phyloP scores from a whole-genome alignment of 2,113 vertebrate species.

The Rhombomys opimus region DNA sequence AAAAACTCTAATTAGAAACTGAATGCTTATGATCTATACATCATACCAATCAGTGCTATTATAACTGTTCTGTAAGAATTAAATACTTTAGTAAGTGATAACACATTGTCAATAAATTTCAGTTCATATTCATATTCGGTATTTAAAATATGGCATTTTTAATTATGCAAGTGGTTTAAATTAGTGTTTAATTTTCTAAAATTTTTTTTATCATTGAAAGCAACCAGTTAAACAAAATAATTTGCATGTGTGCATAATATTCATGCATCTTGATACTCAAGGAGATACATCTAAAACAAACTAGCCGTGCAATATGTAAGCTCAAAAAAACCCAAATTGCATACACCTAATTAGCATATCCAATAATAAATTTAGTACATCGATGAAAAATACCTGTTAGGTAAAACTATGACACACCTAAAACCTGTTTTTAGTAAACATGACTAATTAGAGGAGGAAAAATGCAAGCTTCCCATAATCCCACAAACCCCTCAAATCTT shows the following conservation, averaged over 20 bases:
- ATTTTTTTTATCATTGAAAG: neutral
- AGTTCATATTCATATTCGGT: slow-evolving; percentile 8
- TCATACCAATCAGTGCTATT: slow-evolving; percentile 65
- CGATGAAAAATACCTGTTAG: neutral
- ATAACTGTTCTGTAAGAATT: slow-evolving; percentile 74
- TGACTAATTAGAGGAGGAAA: neutral
- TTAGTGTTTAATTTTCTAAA: neutral
- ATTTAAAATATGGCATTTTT: slow-evolving; percentile 55
- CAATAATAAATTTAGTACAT: neutral
- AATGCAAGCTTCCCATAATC: neutral
- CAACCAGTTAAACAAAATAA: neutral
- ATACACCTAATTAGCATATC: neutral
- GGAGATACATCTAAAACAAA: neutral
- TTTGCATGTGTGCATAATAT: neutral
- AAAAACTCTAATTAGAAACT: slow-evolving; percentile 57
- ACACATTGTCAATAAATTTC: slow-evolving; percentile 55
- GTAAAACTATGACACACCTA: neutral
- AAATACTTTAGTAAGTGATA: slow-evolving; percentile 69
- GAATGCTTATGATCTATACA: slow-evolving; percentile 14
- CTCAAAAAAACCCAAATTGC: neutral
- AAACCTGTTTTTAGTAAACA: neutral
- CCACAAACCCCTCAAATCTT: neutral
- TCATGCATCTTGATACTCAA: neutral
- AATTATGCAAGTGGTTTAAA: slow-evolving; percentile 28
- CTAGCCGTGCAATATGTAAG: neutral